Base-by-base conservation (phyloP, 1,140 invertebrate genomes). In the Drosophila ohnishii region DNA sequence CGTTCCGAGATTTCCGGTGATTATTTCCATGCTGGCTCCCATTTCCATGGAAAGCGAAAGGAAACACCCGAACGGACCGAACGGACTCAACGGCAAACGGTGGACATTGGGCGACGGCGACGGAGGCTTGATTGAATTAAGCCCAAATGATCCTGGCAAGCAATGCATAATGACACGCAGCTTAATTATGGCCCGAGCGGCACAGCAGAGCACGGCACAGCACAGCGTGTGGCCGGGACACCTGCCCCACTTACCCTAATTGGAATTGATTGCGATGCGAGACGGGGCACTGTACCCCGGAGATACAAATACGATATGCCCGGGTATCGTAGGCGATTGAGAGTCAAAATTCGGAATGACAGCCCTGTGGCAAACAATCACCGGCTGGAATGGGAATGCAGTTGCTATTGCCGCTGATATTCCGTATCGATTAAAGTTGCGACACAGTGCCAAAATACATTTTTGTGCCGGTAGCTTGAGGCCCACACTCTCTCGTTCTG, bases 1-100 rank as follows among this genome's bases (percentile, higher is more conserved):
- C 83, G 84, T 72, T 79, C 58, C 61, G 67, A 87, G 83, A 87
- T 88, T 87, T 87, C 83, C 83, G 83, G 83, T 88, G 83, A 87
- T 87, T 87, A 87, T 83, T 87, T 88, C 60, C 74, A 75, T 76
- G 73, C 45, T 56, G 78, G 60, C 64, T 48, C 25, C 55, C 55
- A 56, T 19, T 55, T 37, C 51, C 51, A 55, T 42, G 40, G 37
- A 37, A 69, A 60, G 14, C 16, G 16, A 44, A 66, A 66, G 57
- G 34, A 61, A 48, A 63, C 13, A 45, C 28, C 28, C 9, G 8
- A 53, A 4, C n/a, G 48, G 39, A 25, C 22, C 32, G 47, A 39
- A 10, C 13, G 14, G 30, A n/a, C 22, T 13, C 22, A 13, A 2
- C 13, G 32, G 34, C 22, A 47, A 10, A 22, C 50, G 32, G 47